Evolutionary conservation across 37 sponge, comb jelly and placozoan species (phyloP).

Genomic region (Aplysina aerophoba): DNA sequence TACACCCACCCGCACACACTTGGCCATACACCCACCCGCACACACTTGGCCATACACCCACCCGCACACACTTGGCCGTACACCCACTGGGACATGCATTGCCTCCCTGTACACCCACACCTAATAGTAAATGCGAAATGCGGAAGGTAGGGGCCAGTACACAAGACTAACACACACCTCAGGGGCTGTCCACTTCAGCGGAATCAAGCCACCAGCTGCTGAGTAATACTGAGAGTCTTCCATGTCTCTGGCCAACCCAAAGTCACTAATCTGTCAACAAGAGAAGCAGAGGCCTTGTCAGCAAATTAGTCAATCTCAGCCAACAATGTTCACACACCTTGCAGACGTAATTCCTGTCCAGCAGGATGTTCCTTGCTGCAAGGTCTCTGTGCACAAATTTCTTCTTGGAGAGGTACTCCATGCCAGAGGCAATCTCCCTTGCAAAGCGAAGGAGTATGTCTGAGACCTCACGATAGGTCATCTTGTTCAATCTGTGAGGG

Average conservation of each 20-base stretch:
- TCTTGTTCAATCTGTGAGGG: neutral
- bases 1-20: constrained; percentile 16
- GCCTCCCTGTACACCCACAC: too few species aligned
- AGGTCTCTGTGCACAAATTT: constrained; percentile 11
- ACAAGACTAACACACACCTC: neutral
- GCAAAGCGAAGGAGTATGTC: constrained; percentile 7
- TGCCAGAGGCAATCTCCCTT: constrained; percentile 2
- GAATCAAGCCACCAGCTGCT: constrained; percentile 11
- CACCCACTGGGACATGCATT: neutral
- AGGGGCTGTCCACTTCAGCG: constrained; percentile 13
- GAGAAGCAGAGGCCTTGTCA: neutral
- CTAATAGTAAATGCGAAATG: too few species aligned
- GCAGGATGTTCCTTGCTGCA: constrained; percentile 8
- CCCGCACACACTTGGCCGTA: neutral
- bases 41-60: neutral
- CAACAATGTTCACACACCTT: neutral
- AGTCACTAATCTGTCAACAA: constrained; percentile 15
- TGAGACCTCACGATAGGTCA: neutral
- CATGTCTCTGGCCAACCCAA: constrained; percentile 12
- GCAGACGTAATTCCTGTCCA: neutral
- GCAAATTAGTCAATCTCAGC: neutral
- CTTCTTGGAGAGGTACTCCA: constrained; percentile 12
- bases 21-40: neutral
- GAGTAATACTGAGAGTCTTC: neutral
- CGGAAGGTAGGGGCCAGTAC: neutral